Base-by-base conservation (phyloP, 1,140 invertebrate species). In the Gryllus bimaculatus region DNA sequence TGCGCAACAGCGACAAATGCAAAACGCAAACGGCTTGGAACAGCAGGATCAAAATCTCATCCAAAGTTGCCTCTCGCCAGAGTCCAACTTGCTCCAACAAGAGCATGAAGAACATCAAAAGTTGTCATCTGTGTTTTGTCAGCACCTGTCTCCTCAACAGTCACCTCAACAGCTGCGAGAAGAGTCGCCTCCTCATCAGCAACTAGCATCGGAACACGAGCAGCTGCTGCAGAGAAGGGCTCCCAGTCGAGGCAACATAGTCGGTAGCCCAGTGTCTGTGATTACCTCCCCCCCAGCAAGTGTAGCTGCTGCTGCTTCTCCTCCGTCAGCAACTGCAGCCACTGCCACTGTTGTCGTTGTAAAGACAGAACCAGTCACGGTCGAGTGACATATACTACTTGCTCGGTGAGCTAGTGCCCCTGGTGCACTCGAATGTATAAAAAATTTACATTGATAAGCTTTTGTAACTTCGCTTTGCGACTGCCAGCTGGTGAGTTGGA, bases 241-340 rank as follows among this genome's bases (percentile, higher is more conserved):
- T 73, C 49, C 21, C 18, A 26, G 66, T 73, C 73, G 76, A 73
- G 66, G 77, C 80, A 80, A 39, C 47, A 48, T 74, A 47, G 80
- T 49, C 76, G 78, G 82, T 48, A 84, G 83, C 76, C 83, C 83
- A 0, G 83, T 84, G 48, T 84, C 83, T 7, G 83, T 84, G 20
- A 84, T 84, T 49, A 84, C 83, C 10, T 83, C 83, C n/a, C 82
- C 82, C 12, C 75, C 81, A 8, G 76, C 80, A 48, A 74, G 54
- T 47, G 47, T 47, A 39, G 3, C 75, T 21, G 73, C 39, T 78
- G n/a, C 78, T 48, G 83, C 10, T 83, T 83, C n/a, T 81, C 81
- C 13, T 48, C 79, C 8, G 73, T 75, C 83, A 0, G 83, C 83
- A 21, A 83, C 83, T 15, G 81, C 82, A 26, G 49, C 81, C 8